Evolutionary conservation across 2,888 invertebrate genomes (phyloP).

Genomic region (Boloria selene): DNA sequence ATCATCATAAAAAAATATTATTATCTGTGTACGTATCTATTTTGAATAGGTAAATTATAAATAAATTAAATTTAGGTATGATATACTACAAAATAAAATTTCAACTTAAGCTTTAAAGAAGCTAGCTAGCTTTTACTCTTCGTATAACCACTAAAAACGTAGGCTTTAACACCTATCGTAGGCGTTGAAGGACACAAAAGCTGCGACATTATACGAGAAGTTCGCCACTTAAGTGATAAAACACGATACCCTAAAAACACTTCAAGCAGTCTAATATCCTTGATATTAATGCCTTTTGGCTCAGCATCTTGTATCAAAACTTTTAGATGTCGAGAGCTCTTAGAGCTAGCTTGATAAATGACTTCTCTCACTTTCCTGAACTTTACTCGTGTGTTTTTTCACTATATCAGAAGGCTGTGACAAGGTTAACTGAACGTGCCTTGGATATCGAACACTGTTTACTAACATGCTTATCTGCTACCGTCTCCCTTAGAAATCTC

Average conservation of each 20-base stretch:
- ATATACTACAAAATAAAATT: too few species aligned
- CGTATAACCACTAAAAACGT: constrained; percentile 6
- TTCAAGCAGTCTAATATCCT: constrained; percentile 72
- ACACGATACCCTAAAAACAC: constrained; percentile 71
- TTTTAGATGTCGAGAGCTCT: constrained; percentile 79
- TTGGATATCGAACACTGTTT: constrained; percentile 59
- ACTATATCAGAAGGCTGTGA: constrained; percentile 54
- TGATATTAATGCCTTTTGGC: constrained; percentile 79
- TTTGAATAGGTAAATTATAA: not conserved
- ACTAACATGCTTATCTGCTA: constrained; percentile 51
- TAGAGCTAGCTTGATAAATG: constrained; percentile 79
- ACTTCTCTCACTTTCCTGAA: constrained; percentile 74
- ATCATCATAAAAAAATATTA: too few species aligned
- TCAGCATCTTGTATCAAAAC: constrained; percentile 78
- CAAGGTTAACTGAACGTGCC: constrained; percentile 61
- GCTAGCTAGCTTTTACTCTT: too few species aligned
- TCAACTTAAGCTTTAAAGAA: too few species aligned
- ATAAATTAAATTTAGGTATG: too few species aligned
- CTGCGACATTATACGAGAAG: constrained; percentile 59
- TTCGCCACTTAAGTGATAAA: constrained; percentile 73
- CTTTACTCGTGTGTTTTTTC: constrained; percentile 67
- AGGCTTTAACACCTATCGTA: constrained; percentile 4
- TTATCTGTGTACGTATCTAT: too few species aligned
- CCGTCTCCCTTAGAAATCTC: constrained; percentile 19
- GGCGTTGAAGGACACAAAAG: constrained; percentile 50